Evolutionary conservation across 2,113 vertebrate genomes (phyloP), one percentile per base, ranked within the genome.

Genomic region (Mesocricetus auratus): DNA sequence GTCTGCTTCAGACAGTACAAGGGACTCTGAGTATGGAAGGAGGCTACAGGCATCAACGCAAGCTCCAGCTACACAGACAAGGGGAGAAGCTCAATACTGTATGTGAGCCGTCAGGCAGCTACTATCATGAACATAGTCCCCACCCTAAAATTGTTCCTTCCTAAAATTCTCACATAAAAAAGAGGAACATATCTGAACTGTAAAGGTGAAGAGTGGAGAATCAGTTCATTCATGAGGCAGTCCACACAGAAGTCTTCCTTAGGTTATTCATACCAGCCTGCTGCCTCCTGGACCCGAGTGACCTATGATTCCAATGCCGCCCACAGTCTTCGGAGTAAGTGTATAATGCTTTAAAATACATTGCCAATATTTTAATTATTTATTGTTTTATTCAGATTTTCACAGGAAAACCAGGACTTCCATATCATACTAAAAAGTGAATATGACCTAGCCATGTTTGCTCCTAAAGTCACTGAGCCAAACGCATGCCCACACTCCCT

Each of bases 201-300:
- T 16, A 45, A 79, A 31, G 15, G 15, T 17, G 36, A 58, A 16
- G 26, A 45, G 3, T 9, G 2, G 31, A 73, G n/a, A 82, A 19
- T 47, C 39, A 3, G 3, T 0, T 5, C 1, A 1, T 21, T 78
- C 33, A 13, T 0, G 6, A 33, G 66, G 45, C 3, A 17, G 5
- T 31, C 58, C 69, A 9, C 73, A 74, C 33, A 64, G 24, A 66
- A 56, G 39, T 58, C 62, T 74, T 13, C 45, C 62, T 69, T 21
- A 7, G 15, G 71, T 29, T 58, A 60, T 5, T n/a, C 42, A 26
- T 36, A n/a, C 7, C 24, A 64, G 42, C 13, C 22, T 13, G 29
- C 56, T 33, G 50, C 50, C 7, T 1, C 42, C 74, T 50, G 62
- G 58, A 89, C 13, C 68, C 56, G 33, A 73, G 24, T 0, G 42